Percentiles rank a stretch among this genome's conserved stretches.
Conservation (phyloP, 2,797 vertebrate genomes). For the Sphenodon punctatus region DNA sequence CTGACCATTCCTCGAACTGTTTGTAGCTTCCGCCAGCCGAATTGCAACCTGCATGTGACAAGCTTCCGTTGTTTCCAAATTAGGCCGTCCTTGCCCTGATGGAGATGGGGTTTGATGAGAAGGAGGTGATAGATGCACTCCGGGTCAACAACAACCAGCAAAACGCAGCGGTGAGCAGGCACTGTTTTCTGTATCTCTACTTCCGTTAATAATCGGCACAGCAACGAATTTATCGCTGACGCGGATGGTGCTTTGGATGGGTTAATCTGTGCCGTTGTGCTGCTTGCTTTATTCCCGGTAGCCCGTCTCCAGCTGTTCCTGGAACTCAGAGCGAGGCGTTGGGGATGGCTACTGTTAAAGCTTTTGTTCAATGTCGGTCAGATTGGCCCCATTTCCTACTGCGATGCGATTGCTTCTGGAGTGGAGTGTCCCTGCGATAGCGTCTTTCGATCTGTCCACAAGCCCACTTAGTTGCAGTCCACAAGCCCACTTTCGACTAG, state of each 20-base stretch:
- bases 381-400: background rate
- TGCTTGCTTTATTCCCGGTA: no score
- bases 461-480: no score
- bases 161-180: conserved; percentile 92
- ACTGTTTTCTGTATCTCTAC: background rate
- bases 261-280: no score
- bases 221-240: rapidly evolving
- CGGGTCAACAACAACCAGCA: conserved; percentile 98
- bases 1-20: background rate
- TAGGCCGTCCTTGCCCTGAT: conserved; percentile 95
- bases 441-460: no score
- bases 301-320: no score
- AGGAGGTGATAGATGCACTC: conserved; percentile 94
- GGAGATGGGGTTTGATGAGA: conserved; percentile 99
- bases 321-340: no score
- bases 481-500: no score
- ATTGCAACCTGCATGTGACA: background rate
- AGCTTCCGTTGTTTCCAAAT: conserved; percentile 14
- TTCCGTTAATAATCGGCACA: background rate
- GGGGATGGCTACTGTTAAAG: no score
- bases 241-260: background rate
- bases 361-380: background rate
- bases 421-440: background rate
- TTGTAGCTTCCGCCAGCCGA: background rate
- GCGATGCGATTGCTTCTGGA: background rate